Evolutionary conservation across 2,113 vertebrate species (phyloP), one percentile per base, ranked within the genome.

Genomic region (Piprites chloris): DNA sequence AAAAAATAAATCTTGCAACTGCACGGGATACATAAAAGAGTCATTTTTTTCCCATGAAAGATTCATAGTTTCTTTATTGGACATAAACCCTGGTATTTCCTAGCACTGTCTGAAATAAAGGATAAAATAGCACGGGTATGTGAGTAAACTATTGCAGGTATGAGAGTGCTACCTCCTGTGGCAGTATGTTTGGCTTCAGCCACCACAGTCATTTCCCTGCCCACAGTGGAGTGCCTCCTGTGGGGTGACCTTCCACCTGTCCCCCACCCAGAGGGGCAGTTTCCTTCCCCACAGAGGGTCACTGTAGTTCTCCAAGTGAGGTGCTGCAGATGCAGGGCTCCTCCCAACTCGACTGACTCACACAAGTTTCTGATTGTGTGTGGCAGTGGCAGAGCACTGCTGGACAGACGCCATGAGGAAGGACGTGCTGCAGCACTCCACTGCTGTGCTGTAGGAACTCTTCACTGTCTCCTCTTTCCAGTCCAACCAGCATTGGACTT

Each of bases 381-480:
- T 2, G 2, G 55, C 59, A 59, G 49, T 1, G 2, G 75, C 67
- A 49, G 50, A 58, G 62, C 2, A 0, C 39, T 58, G n/a, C 27
- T 0, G 0, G 42, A 53, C 12, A 24, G 42, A 27, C 0, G 1
- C 27, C 1, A 0, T 1, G 9, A 30, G n/a, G 72, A 67, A 49
- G 58, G 62, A 65, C 1, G 0, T 32, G 62, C 42, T 50, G 84
- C 2, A 4, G 39, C 35, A 20, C 28, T 53, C 67, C 18, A 2
- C 39, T 42, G 56, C 86, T 65, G 44, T 22, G 68, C 58, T 47
- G 39, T 14, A 5, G 39, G 6, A 72, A 26, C 14, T 56, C 55
- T 35, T 42, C 50, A 9, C 18, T 28, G 44, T 8, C 4, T 69
- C 6, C 9, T 2, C 41, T 4, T 80, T 62, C 55, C 69, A 62